Base-by-base conservation (phyloP, 2,113 vertebrate genomes). In the Elephas maximus region DNA sequence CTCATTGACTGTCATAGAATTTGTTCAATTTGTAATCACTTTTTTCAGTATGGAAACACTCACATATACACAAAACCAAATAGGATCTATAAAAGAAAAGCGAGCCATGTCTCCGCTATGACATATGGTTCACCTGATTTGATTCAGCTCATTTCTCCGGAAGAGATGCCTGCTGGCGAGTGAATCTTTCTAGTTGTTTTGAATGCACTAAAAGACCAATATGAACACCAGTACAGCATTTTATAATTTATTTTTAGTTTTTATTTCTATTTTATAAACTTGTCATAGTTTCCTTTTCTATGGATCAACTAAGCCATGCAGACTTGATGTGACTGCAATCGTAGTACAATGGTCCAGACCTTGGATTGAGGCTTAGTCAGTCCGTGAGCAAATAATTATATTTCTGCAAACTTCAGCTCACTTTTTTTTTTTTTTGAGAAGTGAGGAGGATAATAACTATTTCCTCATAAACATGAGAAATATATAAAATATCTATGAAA, bases 91-190 rank as follows among this genome's bases (percentile, higher is more conserved):
- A 79, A 94, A 95, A 87, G 51, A 65, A 96, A 90, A 93, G 9
- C 44, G 94, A 80, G 79, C 41, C 7, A 48, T 91, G 37, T 53
- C 81, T 91, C 28, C 63, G 71, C 33, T 86, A 18, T 93, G 79
- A 90, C 83, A 95, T 89, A 94, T 89, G 74, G 45, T 86, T 91
- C 83, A 76, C 89, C 77, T 95, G 93, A 89, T 94, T 94, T 91
- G 78, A 91, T 93, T 97, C 41, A 93, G 79, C 23, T 98, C 26
- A 84, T 93, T 96, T 96, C 79, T 30, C 23, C 84, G 41, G 48
- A 79, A 97, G 63, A 91, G 48, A 77, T 86, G 26, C 30, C 83
- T 89, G 9, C 37, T 91, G 71, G 76, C 88, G 94, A 84, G 30
- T 92, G 30, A 14, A 77, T 94, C 17, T 87, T 91, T 86, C 33